Conservation (phyloP, 1,140 invertebrate genomes). For the fruit fly (Drosophila melanogaster) region DNA sequence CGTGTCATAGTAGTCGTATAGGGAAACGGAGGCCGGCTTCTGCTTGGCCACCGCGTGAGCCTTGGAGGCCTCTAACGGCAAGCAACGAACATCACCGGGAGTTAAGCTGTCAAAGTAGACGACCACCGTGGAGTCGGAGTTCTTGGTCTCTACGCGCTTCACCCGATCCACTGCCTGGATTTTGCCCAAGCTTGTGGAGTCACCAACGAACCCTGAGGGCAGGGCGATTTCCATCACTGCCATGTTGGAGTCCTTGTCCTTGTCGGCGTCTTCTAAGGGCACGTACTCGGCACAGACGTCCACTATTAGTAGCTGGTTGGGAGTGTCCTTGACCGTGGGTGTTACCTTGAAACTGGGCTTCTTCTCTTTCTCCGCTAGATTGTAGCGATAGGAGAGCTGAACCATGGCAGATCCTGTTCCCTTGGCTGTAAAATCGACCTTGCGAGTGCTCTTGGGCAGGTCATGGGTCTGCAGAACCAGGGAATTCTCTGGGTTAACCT, state of each 20-base stretch:
- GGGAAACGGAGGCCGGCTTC: slow-evolving; percentile 92
- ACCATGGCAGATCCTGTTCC: slow-evolving; percentile 92
- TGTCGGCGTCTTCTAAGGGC: slow-evolving; percentile 40
- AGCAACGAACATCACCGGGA: slow-evolving; percentile 88
- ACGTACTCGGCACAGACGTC: slow-evolving; percentile 88
- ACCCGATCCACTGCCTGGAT: slow-evolving; percentile 66
- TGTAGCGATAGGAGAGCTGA: slow-evolving; percentile 92
- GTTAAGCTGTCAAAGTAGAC: slow-evolving; percentile 94
- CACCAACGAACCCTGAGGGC: slow-evolving; percentile 91
- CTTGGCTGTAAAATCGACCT: slow-evolving; percentile 87
- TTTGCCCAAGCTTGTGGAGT: slow-evolving; percentile 58
- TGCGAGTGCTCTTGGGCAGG: slow-evolving; percentile 58
- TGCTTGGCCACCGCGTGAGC: slow-evolving; percentile 94
- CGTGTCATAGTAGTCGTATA: slow-evolving; percentile 97
- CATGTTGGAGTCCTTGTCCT: slow-evolving; percentile 89
- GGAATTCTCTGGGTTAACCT: slow-evolving; percentile 83
- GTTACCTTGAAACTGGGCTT: slow-evolving; percentile 92
- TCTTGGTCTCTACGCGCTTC: slow-evolving; percentile 90
- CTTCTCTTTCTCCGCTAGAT: slow-evolving; percentile 92
- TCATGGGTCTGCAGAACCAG: slow-evolving; percentile 85
- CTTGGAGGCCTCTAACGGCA: slow-evolving; percentile 93
- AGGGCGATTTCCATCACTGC: slow-evolving; percentile 94
- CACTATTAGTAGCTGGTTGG: slow-evolving; percentile 89
- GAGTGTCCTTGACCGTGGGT: slow-evolving; percentile 90
- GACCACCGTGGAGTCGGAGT: slow-evolving; percentile 90